Percentiles rank a stretch among this genome's conserved stretches.
These are phyloP conservation scores for Danio albolineatus DNA, from an alignment of 2,797 vertebrate species.

Conservation along the genomic window DNA sequence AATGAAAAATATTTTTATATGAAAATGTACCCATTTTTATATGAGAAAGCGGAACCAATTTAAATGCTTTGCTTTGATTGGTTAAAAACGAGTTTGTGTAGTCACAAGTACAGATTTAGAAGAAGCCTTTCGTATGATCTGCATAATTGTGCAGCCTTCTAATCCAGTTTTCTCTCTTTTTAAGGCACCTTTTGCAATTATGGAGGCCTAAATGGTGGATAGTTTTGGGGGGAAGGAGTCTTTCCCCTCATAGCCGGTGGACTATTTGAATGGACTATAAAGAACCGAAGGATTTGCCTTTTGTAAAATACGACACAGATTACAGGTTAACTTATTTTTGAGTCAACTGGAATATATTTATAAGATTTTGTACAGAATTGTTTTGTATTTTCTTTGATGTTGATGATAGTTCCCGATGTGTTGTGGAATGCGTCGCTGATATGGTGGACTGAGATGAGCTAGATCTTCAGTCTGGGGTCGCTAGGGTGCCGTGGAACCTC, in stretches of 20 bases:
- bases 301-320: conserved; percentile 72
- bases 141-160: neutral
- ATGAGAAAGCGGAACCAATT: neutral
- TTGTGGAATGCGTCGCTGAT: conserved; percentile 66
- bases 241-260: conserved; percentile 86
- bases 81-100: no score
- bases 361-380: conserved; percentile 71
- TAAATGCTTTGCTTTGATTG: neutral
- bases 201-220: conserved; percentile 87
- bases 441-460: conserved; percentile 79
- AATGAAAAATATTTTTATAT: no score
- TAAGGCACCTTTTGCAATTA: conserved; percentile 94
- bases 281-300: conserved; percentile 75
- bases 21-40: no score
- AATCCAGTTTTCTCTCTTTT: conserved; percentile 27
- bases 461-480: conserved; percentile 70
- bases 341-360: conserved; percentile 67
- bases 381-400: conserved; percentile 73
- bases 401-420: conserved; percentile 65
- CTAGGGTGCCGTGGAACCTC: conserved; percentile 87
- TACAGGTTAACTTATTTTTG: conserved; percentile 77
- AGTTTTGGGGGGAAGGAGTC: conserved; percentile 81
- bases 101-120: neutral
- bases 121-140: neutral
- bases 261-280: conserved; percentile 74